Evolutionary conservation across 2,888 invertebrate species (phyloP).

Genomic region (Drosophila atroscutellata): DNA sequence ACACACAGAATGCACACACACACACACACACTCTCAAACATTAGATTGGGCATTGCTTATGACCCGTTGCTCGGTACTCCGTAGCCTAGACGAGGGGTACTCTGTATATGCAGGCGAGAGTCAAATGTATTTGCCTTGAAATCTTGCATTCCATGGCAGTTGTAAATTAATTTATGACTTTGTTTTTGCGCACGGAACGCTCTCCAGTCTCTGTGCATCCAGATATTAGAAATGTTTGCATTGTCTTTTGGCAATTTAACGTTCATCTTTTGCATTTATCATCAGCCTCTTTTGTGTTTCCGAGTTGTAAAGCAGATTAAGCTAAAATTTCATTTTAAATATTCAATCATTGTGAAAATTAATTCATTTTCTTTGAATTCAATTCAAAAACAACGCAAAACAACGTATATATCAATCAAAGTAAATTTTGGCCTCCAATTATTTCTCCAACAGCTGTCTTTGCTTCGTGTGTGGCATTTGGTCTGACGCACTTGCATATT

Average conservation of each 20-base stretch:
- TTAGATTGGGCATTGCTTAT: slow-evolving; percentile 43
- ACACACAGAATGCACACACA: slow-evolving; percentile 24
- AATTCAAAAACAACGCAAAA: not conserved
- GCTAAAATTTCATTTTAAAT: not conserved
- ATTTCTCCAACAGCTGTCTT: slow-evolving; percentile 1
- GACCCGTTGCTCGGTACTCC: slow-evolving; percentile 2
- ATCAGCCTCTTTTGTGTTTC: slow-evolving; percentile 15
- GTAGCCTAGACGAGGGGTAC: not conserved
- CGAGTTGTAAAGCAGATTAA: not conserved
- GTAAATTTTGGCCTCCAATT: not conserved
- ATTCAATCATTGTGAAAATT: not conserved
- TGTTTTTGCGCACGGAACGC: slow-evolving; percentile 40
- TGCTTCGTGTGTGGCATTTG: slow-evolving; percentile 32
- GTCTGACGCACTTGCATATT: slow-evolving; percentile 37
- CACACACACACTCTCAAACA: slow-evolving; percentile 37
- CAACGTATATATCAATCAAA: not conserved
- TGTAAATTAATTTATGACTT: slow-evolving; percentile 75
- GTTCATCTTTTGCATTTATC: slow-evolving; percentile 42
- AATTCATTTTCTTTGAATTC: not conserved
- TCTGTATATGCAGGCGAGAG: slow-evolving; percentile 16
- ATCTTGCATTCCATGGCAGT: slow-evolving; percentile 67
- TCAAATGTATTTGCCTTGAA: slow-evolving; percentile 33
- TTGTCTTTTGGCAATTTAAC: slow-evolving; percentile 53
- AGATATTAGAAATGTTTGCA: slow-evolving; percentile 37
- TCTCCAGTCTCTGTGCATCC: slow-evolving; percentile 24